Evolutionary conservation across 2,888 invertebrate species (phyloP), one percentile per base, ranked within the genome.

Genomic region (Carcina quercana): DNA sequence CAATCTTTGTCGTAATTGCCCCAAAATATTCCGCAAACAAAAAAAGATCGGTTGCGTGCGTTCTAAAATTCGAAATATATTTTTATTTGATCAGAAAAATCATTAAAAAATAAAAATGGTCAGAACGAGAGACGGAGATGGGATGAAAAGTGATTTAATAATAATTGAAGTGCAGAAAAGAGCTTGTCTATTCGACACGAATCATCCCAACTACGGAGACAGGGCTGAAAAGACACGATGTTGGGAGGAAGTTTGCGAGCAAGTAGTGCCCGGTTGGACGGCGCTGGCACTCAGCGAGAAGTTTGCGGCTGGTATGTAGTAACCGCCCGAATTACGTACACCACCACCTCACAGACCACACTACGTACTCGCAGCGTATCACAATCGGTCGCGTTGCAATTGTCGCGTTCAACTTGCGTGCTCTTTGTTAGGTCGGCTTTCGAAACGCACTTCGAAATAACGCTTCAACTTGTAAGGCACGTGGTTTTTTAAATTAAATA

Each of bases 211-310:
- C 43, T 79, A 83, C 46, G 74, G 82, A 3, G 84, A 84, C 40
- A 59, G 80, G 43, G 62, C 70, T 19, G 79, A 73, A 61, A 84
- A 84, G 72, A 62, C 66, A 43, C 57, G 72, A 42, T 70, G 71
- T 50, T 84, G 84, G 84, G 78, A 79, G 53, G 83, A 83, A 52
- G 76, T 83, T 30, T 82, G 68, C 65, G 61, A 67, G 57, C 62
- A 51, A 47, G 79, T 83, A 41, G 79, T 83, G 55, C 82, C 83
- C 22, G 69, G 68, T 40, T 83, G 80, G 80, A 44, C 46, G 48
- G 53, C 62, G 55, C 68, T 83, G 56, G 65, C 63, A 40, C 60
- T 61, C 54, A 39, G 63, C 47, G 76, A 79, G 60, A 76, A 66
- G 72, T 61, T 71, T 47, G 63, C 72, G 52, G 79, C 78, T 61